phyloP scores from a whole-genome alignment of 2,888 invertebrate species.

The Drosophila sordidula region DNA sequence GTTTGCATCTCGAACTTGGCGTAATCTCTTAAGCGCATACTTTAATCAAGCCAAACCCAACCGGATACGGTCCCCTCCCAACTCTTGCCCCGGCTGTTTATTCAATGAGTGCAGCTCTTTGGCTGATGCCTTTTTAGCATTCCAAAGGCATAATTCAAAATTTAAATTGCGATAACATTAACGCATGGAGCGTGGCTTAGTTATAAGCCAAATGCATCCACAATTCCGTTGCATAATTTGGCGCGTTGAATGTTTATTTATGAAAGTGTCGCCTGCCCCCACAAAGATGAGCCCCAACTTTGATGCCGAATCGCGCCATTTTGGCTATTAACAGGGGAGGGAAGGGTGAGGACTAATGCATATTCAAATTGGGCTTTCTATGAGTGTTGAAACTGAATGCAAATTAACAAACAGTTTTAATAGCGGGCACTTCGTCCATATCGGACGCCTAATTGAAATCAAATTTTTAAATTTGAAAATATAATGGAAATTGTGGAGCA shows the following conservation, averaged over 20 bases:
- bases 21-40: background rate
- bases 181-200: slow-evolving; percentile 56
- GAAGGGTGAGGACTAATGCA: slow-evolving; percentile 37
- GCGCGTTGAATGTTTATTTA: slow-evolving; percentile 69
- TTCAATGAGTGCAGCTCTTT: slow-evolving; percentile 9
- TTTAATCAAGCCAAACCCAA: slow-evolving; percentile 3
- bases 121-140: slow-evolving; percentile 46
- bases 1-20: slow-evolving; percentile 12
- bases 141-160: slow-evolving; percentile 67
- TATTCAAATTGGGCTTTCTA: slow-evolving; percentile 52
- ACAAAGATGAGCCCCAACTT: slow-evolving; percentile 38
- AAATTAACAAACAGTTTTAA: slow-evolving; percentile 72
- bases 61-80: background rate
- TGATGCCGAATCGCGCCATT: slow-evolving; percentile 42
- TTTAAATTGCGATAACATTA: slow-evolving; percentile 74
- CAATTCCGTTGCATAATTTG: slow-evolving; percentile 70
- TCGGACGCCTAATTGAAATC: slow-evolving; percentile 54
- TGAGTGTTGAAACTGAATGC: slow-evolving; percentile 69
- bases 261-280: slow-evolving; percentile 65
- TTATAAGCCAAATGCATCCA: slow-evolving; percentile 57
- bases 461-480: slow-evolving; percentile 4
- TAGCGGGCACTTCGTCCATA: slow-evolving; percentile 37
- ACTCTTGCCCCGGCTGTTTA: background rate
- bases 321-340: slow-evolving; percentile 40
- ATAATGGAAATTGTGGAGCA: slow-evolving; percentile 10